phyloP scores from a whole-genome alignment of 2,113 vertebrate genomes.

The Leucosticte australis region DNA sequence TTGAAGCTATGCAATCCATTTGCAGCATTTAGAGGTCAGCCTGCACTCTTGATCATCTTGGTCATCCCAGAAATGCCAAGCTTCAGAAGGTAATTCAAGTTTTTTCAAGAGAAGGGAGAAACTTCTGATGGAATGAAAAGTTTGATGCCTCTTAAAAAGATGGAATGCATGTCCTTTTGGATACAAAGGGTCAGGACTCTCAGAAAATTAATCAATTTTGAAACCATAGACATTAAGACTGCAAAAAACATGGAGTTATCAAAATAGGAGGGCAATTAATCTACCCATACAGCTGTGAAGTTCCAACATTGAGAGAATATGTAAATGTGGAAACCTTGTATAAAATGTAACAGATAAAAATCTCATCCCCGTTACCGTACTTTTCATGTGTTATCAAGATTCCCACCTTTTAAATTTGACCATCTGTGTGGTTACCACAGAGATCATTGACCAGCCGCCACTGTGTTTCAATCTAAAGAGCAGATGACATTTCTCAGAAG shows the following conservation, averaged over 20 bases:
- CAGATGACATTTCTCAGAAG: neutral
- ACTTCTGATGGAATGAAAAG: neutral
- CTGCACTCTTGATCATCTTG: accelerated
- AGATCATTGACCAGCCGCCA: neutral
- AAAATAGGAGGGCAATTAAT: neutral
- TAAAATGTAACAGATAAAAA: neutral
- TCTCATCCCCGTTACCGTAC: neutral
- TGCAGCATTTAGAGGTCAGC: neutral
- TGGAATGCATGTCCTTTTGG: neutral
- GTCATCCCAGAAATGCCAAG: neutral
- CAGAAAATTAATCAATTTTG: neutral
- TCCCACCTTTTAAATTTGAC: neutral
- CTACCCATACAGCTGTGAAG: neutral
- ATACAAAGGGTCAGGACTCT: neutral
- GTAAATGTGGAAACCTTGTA: neutral
- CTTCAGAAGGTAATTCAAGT: neutral
- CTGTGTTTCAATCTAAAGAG: neutral
- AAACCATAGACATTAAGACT: neutral
- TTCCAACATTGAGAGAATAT: neutral
- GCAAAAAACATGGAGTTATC: neutral
- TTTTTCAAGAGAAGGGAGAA: neutral
- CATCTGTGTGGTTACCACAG: neutral
- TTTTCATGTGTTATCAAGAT: neutral
- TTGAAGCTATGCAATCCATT: neutral
- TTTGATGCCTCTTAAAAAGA: neutral